phyloP scores from a whole-genome alignment of 2,113 vertebrate genomes.

The Aegithalos caudatus region DNA sequence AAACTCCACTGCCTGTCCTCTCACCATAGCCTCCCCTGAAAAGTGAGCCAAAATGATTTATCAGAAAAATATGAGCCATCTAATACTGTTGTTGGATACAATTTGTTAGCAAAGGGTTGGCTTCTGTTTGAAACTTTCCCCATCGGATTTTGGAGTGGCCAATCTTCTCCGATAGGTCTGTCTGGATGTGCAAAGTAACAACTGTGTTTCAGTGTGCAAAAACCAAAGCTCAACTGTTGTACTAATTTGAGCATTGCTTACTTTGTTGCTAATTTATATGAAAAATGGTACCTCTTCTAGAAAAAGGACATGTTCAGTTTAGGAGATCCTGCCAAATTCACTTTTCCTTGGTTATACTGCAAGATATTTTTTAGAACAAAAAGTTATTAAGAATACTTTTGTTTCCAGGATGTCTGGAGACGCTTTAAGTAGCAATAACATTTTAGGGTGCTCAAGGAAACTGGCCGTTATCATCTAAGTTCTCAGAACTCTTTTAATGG shows the following conservation, averaged over 20 bases:
- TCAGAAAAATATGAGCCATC: background rate
- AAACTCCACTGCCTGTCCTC: background rate
- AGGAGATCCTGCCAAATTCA: background rate
- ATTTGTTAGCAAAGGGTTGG: background rate
- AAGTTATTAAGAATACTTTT: background rate
- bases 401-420: background rate
- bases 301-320: background rate
- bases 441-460: background rate
- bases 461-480: background rate
- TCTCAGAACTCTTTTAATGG: background rate
- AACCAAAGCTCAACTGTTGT: background rate
- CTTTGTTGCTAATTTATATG: background rate
- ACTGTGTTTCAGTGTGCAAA: background rate
- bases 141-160: background rate
- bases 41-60: background rate
- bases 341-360: background rate
- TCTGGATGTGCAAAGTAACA: background rate
- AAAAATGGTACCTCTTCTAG: background rate
- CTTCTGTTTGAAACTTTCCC: background rate
- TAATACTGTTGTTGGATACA: background rate
- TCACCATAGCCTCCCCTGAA: background rate
- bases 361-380: background rate
- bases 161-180: background rate
- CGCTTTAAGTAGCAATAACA: background rate
- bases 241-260: background rate